phyloP scores from a whole-genome alignment of 1,140 invertebrate genomes.

The Heliothis virescens region DNA sequence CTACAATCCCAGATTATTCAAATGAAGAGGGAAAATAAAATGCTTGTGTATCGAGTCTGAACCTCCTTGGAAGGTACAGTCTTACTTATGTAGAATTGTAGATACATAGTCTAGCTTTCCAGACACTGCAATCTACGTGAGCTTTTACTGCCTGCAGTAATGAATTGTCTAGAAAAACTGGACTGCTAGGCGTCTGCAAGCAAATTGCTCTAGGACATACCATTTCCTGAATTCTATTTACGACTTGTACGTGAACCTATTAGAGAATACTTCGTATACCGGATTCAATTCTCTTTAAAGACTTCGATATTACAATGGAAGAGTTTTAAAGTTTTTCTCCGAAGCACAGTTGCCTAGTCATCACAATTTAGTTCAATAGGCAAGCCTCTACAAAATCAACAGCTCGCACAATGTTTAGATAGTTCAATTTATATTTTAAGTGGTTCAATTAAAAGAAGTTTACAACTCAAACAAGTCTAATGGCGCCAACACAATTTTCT shows the following conservation, averaged over 20 bases:
- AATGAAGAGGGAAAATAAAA: slow-evolving; percentile 4
- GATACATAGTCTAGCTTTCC: slow-evolving; percentile 25
- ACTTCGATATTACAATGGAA: too few species aligned
- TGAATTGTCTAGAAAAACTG: slow-evolving; percentile 30
- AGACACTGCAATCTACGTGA: slow-evolving; percentile 19
- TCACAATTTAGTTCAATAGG: background rate
- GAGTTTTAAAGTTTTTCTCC: background rate
- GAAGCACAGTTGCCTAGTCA: background rate
- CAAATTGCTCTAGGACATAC: slow-evolving; percentile 18
- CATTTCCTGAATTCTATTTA: slow-evolving; percentile 14
- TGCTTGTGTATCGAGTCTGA: background rate
- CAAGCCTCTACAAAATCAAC: background rate
- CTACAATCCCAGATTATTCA: background rate
- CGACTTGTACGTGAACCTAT: background rate
- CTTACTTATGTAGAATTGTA: background rate
- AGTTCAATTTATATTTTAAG: too few species aligned
- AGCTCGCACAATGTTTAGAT: too few species aligned
- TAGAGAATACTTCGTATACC: too few species aligned
- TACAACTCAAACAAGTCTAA: background rate
- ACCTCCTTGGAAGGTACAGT: too few species aligned
- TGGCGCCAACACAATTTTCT: background rate
- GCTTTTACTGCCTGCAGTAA: slow-evolving; percentile 16
- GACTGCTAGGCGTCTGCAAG: slow-evolving; percentile 21
- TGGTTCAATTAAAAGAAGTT: too few species aligned
- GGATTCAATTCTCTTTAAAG: too few species aligned